phyloP scores from a whole-genome alignment of 2,888 invertebrate species.

The Allygus modestus region DNA sequence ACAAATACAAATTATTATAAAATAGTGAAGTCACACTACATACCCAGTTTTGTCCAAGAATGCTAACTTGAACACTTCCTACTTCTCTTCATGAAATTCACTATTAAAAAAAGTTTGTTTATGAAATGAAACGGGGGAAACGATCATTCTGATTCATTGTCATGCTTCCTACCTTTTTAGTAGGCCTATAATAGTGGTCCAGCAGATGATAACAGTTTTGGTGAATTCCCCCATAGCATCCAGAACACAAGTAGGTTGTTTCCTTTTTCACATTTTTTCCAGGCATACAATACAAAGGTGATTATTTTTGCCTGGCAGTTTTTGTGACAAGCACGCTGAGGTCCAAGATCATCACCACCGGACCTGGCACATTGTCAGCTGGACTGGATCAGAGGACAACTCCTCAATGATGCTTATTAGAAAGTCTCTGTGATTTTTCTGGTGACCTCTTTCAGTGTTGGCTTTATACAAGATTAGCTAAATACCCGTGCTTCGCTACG shows the following conservation, averaged over 20 bases:
- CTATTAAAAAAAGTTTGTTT: neutral
- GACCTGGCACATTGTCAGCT: neutral
- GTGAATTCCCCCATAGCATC: neutral
- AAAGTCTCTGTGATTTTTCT: constrained; percentile 27
- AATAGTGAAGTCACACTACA: neutral
- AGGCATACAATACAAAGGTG: constrained; percentile 17
- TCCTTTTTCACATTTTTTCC: neutral
- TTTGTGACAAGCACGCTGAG: constrained; percentile 14
- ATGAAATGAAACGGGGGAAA: neutral
- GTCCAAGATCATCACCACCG: constrained; percentile 37
- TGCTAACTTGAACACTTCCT: neutral
- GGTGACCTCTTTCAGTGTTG: constrained; percentile 10
- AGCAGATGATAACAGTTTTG: neutral
- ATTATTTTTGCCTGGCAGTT: constrained; percentile 41
- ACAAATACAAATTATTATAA: neutral
- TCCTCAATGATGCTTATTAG: neutral
- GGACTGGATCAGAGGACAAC: neutral
- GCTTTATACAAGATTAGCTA: constrained; percentile 49
- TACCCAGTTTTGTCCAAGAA: neutral
- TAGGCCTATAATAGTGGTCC: neutral
- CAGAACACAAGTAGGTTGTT: neutral
- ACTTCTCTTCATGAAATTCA: neutral
- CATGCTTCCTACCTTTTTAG: neutral
- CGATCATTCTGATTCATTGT: neutral
- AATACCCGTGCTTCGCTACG: too few species aligned